Conservation (phyloP, 2,113 vertebrate species). For the Thunnus maccoyii region DNA sequence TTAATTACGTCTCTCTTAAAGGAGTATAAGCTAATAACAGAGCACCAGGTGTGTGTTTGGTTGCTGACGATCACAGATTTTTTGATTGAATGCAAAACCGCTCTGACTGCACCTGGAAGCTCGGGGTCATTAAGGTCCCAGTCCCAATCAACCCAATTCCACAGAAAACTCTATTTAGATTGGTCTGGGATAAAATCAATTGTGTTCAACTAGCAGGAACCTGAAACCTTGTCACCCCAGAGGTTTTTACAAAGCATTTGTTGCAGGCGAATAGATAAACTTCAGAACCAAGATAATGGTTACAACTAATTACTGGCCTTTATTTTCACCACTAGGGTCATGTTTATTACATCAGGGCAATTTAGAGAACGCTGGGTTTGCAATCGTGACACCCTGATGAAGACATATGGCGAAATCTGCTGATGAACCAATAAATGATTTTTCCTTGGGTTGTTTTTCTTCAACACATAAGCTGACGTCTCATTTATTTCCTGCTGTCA, state of each 20-base stretch:
- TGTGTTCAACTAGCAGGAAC: conserved; percentile 36
- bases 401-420: not conserved
- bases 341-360: conserved; percentile 38
- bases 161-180: conserved; percentile 18
- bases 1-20: conserved; percentile 70
- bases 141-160: conserved; percentile 33
- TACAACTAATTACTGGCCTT: conserved; percentile 32
- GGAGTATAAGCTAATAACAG: conserved; percentile 60
- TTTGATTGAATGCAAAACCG: conserved; percentile 49
- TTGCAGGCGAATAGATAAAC: conserved; percentile 27
- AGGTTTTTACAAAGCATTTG: conserved; percentile 28
- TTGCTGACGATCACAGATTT: conserved; percentile 72
- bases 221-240: conserved; percentile 20
- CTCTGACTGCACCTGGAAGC: conserved; percentile 55
- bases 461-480: not conserved
- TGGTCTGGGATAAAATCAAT: conserved; percentile 47
- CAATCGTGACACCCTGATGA: conserved; percentile 5
- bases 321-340: conserved; percentile 30
- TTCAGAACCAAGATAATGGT: conserved; percentile 13
- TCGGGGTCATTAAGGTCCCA: conserved; percentile 47
- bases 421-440: not conserved
- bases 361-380: conserved; percentile 23
- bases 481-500: not conserved
- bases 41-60: conserved; percentile 69
- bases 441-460: not conserved